Base-by-base conservation (phyloP, 2,888 invertebrate species). In the Watsonalla cultraria region DNA sequence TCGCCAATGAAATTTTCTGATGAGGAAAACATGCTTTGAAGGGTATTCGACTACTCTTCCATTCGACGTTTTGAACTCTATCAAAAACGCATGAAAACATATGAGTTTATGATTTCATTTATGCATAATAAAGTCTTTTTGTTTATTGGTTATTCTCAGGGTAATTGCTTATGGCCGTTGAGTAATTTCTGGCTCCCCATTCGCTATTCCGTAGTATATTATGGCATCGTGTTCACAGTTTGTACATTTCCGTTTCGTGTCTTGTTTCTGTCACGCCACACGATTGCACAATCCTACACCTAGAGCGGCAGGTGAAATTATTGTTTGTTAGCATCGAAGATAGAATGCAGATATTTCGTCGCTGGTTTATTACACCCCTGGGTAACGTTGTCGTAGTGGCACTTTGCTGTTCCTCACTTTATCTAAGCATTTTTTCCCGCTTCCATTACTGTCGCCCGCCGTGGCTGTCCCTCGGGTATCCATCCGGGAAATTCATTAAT, bases 381-480 rank as follows among this genome's bases (percentile, higher is more conserved):
- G 68, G 76, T 59, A 66, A 62, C 70, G 72, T 78, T 74, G 70
- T 64, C 64, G 65, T 60, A 65, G 54, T 55, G 54, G 54, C 62
- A 49, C 53, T 65, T 60, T 62, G 60, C 70, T 64, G 61, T 70
- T 69, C 66, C 58, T 68, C 72, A 70, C 69, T 77, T 75, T 76
- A 66, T 78, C 70, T 72, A 55, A 68, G 65, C 68, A 64, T 73
- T 77, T 82, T 77, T 82, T 78, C 70, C 70, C 71, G 64, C 70
- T 78, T 78, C 76, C 72, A 80, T 82, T 82, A 78, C 71, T 73
- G 74, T 77, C 74, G 61, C 71, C 59, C 64, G 53, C 68, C 65
- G 70, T 67, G 70, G 74, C 71, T 61, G 58, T 72, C 72, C 64
- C 70, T 34, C 9, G 62, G 66, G 78, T 66, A 68, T 71, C 60